Base-by-base conservation (phyloP, 2,888 invertebrate genomes). In the Sarcophaga caerulescens region DNA sequence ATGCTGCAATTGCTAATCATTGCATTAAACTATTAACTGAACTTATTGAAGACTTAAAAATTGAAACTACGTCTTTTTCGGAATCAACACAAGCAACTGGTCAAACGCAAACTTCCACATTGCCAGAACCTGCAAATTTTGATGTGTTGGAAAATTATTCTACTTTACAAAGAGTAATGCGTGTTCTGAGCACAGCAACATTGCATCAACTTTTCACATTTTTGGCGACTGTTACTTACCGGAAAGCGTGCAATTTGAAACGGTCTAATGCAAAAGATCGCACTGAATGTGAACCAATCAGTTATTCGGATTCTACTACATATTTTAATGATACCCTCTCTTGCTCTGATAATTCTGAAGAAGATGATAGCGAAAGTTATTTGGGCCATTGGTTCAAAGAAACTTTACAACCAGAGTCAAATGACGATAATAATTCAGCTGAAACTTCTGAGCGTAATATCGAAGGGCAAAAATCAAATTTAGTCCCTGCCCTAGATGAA, bases 271-370 rank as follows among this genome's bases (percentile, higher is more conserved):
- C 96, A 90, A 96, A 97, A 93, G 94, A 95, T 90, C 94, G 94
- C 81, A 96, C 97, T 84, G 95, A 97, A 62, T 97, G 96, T 66
- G 98, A 98, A 91, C 97, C 97, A 70, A 95, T 96, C 85, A 96
- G 96, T 92, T 96, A 96, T 88, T 98, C 98, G 5, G 98, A 98
- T 93, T 98, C 98, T 12, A 98, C 98, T 70, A 98, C 98, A n/a
- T 98, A 98, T 94, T 98, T 98, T 93, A 98, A 98, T 93, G 98
- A 98, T 93, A 97, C 98, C 93, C 95, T 97, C 81, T 97, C 98
- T 90, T 97, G 97, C 92, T 97, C 98, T 0, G 97, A 97, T 91
- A 98, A 98, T 91, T 97, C 97, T 74, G 97, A 97, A 83, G 98
- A 98, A 93, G 97, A 97, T 95, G 93, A 93, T 79, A 93, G 93